A percentile compares a stretch with the other conserved stretches of the same genome.
Evolutionary conservation across 2,113 vertebrate genomes (phyloP).

Genomic region (Cephalopholis sonnerati): DNA sequence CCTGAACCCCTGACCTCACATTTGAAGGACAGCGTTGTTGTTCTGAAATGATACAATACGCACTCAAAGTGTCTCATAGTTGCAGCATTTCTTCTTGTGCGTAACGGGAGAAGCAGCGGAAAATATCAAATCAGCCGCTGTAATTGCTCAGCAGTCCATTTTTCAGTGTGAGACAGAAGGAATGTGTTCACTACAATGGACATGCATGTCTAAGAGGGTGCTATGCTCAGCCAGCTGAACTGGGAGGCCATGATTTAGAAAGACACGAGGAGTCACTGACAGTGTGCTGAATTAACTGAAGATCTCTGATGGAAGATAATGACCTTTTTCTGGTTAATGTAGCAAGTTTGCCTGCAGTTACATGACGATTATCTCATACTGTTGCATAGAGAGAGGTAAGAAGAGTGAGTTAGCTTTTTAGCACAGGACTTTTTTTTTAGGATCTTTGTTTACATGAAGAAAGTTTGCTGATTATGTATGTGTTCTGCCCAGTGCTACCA

Average conservation of each 20-base stretch:
- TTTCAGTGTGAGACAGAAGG: slow-evolving; percentile 71
- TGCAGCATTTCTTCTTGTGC: slow-evolving; percentile 37
- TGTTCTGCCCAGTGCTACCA: background rate
- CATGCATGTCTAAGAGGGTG: slow-evolving; percentile 50
- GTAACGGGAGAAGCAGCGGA: slow-evolving; percentile 40
- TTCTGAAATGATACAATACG: slow-evolving; percentile 25
- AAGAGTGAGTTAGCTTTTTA: no score
- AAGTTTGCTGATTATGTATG: background rate
- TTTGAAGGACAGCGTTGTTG: slow-evolving; percentile 45
- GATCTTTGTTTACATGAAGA: background rate
- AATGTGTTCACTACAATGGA: slow-evolving; percentile 71
- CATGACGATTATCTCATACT: background rate
- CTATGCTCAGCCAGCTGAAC: slow-evolving; percentile 53
- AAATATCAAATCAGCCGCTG: slow-evolving; percentile 57
- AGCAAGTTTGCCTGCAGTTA: slow-evolving; percentile 14
- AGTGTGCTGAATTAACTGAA: slow-evolving; percentile 21
- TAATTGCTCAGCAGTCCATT: slow-evolving; percentile 61
- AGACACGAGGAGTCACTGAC: slow-evolving; percentile 38
- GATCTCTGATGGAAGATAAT: slow-evolving; percentile 42
- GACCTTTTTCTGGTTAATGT: slow-evolving; percentile 46
- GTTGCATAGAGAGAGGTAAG: background rate
- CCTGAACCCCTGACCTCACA: slow-evolving; percentile 56
- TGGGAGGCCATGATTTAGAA: slow-evolving; percentile 30
- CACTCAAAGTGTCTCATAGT: slow-evolving; percentile 10
- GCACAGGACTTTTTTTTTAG: background rate